Evolutionary conservation across 2,113 vertebrate genomes (phyloP).

Genomic region (Alethe castanea): DNA sequence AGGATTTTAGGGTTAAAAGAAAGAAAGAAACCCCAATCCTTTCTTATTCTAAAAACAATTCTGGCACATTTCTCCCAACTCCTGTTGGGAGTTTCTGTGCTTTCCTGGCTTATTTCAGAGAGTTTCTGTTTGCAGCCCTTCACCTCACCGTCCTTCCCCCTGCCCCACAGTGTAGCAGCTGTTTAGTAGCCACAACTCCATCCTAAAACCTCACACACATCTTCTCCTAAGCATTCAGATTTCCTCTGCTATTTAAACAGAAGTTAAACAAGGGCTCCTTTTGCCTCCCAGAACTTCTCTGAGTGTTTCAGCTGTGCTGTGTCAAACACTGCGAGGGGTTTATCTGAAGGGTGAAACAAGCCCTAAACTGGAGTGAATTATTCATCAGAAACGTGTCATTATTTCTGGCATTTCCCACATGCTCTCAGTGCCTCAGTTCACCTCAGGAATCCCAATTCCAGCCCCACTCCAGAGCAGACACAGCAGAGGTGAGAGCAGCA

Average conservation of each 20-base stretch:
- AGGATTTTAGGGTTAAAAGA: too few species aligned
- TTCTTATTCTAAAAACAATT: too few species aligned
- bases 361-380: slow-evolving; percentile 57
- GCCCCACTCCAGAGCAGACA: neutral
- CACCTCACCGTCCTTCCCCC: neutral
- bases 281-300: neutral
- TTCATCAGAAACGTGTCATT: slow-evolving; percentile 61
- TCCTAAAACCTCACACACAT: neutral
- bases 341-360: slow-evolving; percentile 26
- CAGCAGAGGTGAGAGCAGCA: neutral
- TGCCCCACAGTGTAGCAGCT: neutral
- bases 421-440: slow-evolving; percentile 25
- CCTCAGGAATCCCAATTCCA: slow-evolving; percentile 39
- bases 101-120: neutral
- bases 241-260: neutral
- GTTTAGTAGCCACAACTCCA: neutral
- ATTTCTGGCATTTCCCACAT: slow-evolving; percentile 34
- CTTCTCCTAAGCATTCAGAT: neutral
- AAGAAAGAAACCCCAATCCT: too few species aligned
- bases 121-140: neutral
- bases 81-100: neutral
- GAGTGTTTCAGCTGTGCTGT: slow-evolving; percentile 11
- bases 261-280: slow-evolving; percentile 37
- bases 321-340: slow-evolving; percentile 31
- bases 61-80: too few species aligned